A percentile compares a stretch with the other conserved stretches of the same genome.
phyloP scores from a whole-genome alignment of 2,888 invertebrate species.

The Acholoe squamosa region DNA sequence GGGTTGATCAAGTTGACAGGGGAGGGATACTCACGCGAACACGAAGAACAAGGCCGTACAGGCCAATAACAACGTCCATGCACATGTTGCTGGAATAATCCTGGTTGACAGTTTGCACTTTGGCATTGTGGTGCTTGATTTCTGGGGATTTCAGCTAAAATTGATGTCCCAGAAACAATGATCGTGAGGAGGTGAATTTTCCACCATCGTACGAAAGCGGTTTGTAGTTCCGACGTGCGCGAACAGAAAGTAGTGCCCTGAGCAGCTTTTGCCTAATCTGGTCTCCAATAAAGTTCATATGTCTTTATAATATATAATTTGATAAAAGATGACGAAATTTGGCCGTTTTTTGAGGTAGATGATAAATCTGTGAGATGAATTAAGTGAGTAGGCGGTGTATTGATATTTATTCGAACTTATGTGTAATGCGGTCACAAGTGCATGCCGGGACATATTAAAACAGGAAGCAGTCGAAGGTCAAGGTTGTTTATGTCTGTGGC shows the following conservation, averaged over 20 bases:
- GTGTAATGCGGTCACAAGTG: slow-evolving; percentile 49
- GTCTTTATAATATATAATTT: not conserved
- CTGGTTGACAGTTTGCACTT: slow-evolving; percentile 70
- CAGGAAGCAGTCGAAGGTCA: slow-evolving; percentile 61
- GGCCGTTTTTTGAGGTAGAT: no score
- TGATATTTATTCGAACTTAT: not conserved
- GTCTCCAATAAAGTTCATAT: not conserved
- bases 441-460: slow-evolving; percentile 59
- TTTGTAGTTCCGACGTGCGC: slow-evolving; percentile 43
- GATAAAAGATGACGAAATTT: no score
- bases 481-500: slow-evolving; percentile 17
- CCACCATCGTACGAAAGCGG: slow-evolving; percentile 59
- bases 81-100: slow-evolving; percentile 93
- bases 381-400: slow-evolving; percentile 51
- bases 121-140: slow-evolving; percentile 66
- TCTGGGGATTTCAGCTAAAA: slow-evolving; percentile 54
- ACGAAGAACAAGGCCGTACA: slow-evolving; percentile 97
- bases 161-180: slow-evolving; percentile 58
- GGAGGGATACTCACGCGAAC: slow-evolving; percentile 93
- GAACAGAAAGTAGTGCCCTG: slow-evolving; percentile 43
- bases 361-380: not conserved
- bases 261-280: no score
- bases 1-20: slow-evolving; percentile 52
- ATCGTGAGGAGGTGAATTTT: slow-evolving; percentile 51
- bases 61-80: slow-evolving; percentile 97